Evolutionary conservation across 2,113 vertebrate genomes (phyloP), one percentile per base, ranked within the genome.

Genomic region (Vimba vimba): DNA sequence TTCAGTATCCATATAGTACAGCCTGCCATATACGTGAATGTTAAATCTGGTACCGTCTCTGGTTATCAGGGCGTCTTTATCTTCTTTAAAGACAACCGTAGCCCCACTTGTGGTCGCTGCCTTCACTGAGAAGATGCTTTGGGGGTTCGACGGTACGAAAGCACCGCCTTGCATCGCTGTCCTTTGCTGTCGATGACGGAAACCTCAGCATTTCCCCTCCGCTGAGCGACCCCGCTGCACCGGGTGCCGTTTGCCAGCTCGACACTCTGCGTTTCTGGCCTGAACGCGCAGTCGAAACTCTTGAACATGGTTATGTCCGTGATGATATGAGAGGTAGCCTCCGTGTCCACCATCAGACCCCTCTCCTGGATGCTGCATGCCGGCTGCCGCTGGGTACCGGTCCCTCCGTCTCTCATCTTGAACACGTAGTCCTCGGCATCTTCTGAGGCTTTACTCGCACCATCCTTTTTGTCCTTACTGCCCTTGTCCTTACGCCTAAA

Each of bases 61-160:
- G 30, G 30, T 30, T 30, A 30, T 30, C 30, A 30, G 30, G 30
- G 30, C 30, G 2, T 30, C 30, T 2, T 30, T 30, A 30, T 30
- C 2, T 30, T 30, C 2, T 30, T 30, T 30, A 30, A 30, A 30
- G 30, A 30, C 30, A 30, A 30, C 30, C 30, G 30, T 30, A 30
- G 30, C 27, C 27, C 27, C 27, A 30, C 27, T 30, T 30, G 27
- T 30, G 27, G 76, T 86, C 2, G 50, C 85, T 25, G 62, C 27
- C 62, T 85, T 69, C 30, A 85, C 60, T 8, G 82, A 84, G 13
- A 85, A 79, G 23, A 79, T 64, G 43, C 23, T 47, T 23, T 85
- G 83, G 15, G 60, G 74, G 60, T 68, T 69, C 1, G 82, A 75
- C 3, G 83, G 83, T 6, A 84, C 39, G 11, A 62, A 84, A 82